Evolutionary conservation across 2,113 vertebrate genomes (phyloP), one percentile per base, ranked within the genome.

Genomic region (Nycticorax nycticorax): DNA sequence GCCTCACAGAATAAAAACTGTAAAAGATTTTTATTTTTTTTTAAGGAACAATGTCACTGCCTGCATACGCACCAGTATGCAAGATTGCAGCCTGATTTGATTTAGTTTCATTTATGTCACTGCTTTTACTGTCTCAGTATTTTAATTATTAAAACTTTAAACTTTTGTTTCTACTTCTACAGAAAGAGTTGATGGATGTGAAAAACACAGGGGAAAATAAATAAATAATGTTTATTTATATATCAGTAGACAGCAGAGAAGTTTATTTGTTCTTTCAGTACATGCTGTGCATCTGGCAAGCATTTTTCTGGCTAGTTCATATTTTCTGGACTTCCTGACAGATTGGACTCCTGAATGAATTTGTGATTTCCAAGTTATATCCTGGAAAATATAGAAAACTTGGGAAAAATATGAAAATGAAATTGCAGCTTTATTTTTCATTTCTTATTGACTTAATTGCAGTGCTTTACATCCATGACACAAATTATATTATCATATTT

Each of bases 321-420:
- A 55, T 97, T 94, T 83, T 81, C 86, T 56, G 35, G 37, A 71
- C 91, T 82, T 79, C 85, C 47, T 80, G 88, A 82, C 20, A 89
- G 4, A 68, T 95, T 96, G 64, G 92, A 98, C 62, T 95, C 92
- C 72, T 92, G 53, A 88, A 97, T 95, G 35, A 98, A 97, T 87
- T 98, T 88, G 89, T 98, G 67, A 97, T 92, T 97, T 97, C 81
- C 96, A 97, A 91, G 41, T 94, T 66, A 57, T 85, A 72, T 43
- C 91, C 95, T 43, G 28, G 47, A 79, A 95, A 92, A 59, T 15
- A 24, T 0, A 64, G 48, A 81, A 55, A 80, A 55, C 3, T 32
- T 3, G 3, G 89, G 64, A 97, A 82, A 96, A 72, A 39, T 41
- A 92, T 9, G 55, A 79, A 85, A 89, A 89, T 6, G 19, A 60